phyloP scores from a whole-genome alignment of 2,797 vertebrate genomes.

The Oreonectes daqikongensis region DNA sequence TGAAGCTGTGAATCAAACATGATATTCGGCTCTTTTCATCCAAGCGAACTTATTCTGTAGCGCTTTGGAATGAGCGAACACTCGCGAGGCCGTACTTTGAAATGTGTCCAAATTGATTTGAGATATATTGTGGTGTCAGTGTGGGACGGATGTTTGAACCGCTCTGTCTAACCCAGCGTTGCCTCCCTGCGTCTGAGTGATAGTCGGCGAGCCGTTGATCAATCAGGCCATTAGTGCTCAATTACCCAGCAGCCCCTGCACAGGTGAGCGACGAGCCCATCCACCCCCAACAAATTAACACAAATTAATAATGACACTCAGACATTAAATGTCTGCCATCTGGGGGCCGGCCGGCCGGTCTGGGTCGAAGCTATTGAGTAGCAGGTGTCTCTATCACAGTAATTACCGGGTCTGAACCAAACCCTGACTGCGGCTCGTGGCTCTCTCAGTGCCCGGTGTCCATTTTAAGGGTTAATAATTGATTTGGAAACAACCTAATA shows the following conservation, averaged over 20 bases:
- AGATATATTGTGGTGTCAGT: conserved; percentile 25
- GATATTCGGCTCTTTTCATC: not conserved
- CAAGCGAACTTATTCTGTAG: not conserved
- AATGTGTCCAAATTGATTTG: conserved; percentile 22
- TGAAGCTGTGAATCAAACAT: conserved; percentile 14
- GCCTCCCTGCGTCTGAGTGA: not conserved
- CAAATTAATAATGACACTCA: conserved; percentile 86
- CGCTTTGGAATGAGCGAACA: no score
- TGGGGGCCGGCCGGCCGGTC: conserved; percentile 77
- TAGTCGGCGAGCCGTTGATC: conserved; percentile 68
- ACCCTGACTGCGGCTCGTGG: conserved; percentile 65
- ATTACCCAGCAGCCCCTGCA: conserved; percentile 76
- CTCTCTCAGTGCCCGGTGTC: conserved; percentile 68
- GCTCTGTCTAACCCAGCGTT: conserved; percentile 15
- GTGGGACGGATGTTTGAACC: conserved; percentile 9
- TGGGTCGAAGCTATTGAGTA: conserved; percentile 84
- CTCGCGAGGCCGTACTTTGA: not conserved
- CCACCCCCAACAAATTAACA: conserved; percentile 75
- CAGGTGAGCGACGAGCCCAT: conserved; percentile 80
- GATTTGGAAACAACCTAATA: conserved; percentile 82
- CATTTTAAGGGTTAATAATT: conserved; percentile 83
- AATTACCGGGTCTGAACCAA: conserved; percentile 78
- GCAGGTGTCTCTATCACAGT: conserved; percentile 82
- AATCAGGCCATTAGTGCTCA: conserved; percentile 86
- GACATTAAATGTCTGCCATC: conserved; percentile 81